A percentile compares a stretch with the other conserved stretches of the same genome.
Conservation (phyloP, 2,888 invertebrate genomes). For the Zelleria hepariella region DNA sequence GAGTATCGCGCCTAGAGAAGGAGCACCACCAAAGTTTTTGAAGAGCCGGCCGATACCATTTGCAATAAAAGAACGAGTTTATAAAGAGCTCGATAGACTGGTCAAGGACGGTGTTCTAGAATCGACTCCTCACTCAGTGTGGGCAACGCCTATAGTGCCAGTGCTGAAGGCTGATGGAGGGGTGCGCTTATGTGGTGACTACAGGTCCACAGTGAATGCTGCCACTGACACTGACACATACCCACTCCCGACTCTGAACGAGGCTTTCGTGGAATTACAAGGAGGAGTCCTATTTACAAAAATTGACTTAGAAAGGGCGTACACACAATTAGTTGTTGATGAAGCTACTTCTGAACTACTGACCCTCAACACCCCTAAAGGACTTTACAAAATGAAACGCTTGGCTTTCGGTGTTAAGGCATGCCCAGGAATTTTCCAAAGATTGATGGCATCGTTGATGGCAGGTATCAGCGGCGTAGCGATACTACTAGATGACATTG, state of each 20-base stretch:
- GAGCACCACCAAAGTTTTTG: no score
- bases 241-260: constrained; percentile 7
- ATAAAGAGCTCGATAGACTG: constrained; percentile 6
- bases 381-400: constrained; percentile 4
- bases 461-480: background rate
- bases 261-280: constrained; percentile 3
- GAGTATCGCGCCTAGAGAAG: no score
- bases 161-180: constrained; percentile 2
- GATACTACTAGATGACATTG: constrained; percentile 4
- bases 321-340: constrained; percentile 8
- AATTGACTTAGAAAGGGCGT: constrained; percentile 10
- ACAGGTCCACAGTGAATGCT: constrained; percentile 6
- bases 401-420: constrained; percentile 1
- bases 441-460: constrained; percentile 1
- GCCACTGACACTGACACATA: constrained; percentile 8
- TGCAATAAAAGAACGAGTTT: constrained; percentile 4
- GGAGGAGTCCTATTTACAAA: constrained; percentile 7
- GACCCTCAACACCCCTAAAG: constrained; percentile 6
- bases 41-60: constrained; percentile 5
- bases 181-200: constrained; percentile 7
- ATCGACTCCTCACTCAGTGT: constrained; percentile 3
- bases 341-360: constrained; percentile 2
- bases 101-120: constrained; percentile 4
- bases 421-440: constrained; percentile 3
- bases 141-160: constrained; percentile 9